These are phyloP conservation scores for Scaptodrosophila latifasciaeformis DNA, from an alignment of 2,888 invertebrate genomes.

Conservation along the genomic window DNA sequence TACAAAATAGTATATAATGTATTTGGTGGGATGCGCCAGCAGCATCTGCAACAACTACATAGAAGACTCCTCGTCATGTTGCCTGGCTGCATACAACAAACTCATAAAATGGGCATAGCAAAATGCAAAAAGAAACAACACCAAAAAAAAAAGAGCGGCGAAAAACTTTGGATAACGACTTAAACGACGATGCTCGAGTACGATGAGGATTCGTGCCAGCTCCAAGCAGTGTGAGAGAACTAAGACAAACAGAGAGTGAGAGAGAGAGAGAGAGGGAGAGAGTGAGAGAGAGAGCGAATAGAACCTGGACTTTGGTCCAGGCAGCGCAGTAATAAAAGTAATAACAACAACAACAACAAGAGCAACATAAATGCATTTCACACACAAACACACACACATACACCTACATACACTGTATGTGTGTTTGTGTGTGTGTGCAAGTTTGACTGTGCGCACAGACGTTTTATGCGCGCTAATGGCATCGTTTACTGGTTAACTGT, in stretches of 20 bases:
- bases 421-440: too few relatives aligned
- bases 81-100: slow-evolving; percentile 46
- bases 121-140: too few relatives aligned
- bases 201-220: slow-evolving; percentile 16
- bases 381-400: too few relatives aligned
- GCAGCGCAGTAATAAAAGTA: slow-evolving; percentile 62
- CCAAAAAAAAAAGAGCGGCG: slow-evolving; percentile 54
- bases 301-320: slow-evolving; percentile 39
- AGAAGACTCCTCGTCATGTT: slow-evolving; percentile 42
- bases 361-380: slow-evolving; percentile 26
- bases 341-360: slow-evolving; percentile 38
- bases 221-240: slow-evolving; percentile 11
- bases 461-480: slow-evolving; percentile 66
- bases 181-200: slow-evolving; percentile 40
- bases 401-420: too few relatives aligned
- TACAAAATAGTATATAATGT: slow-evolving; percentile 29
- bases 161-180: slow-evolving; percentile 60
- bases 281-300: too few relatives aligned
- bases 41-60: slow-evolving; percentile 35
- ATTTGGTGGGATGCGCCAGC: slow-evolving; percentile 25
- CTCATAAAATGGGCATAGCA: too few relatives aligned
- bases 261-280: slow-evolving; percentile 12
- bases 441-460: slow-evolving; percentile 48
- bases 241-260: slow-evolving; percentile 2
- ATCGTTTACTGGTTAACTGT: slow-evolving; percentile 68